A percentile compares a stretch with the other conserved stretches of the same genome.
Conservation (phyloP, 2,797 vertebrate genomes). For the Oryzias dopingdopingensis region DNA sequence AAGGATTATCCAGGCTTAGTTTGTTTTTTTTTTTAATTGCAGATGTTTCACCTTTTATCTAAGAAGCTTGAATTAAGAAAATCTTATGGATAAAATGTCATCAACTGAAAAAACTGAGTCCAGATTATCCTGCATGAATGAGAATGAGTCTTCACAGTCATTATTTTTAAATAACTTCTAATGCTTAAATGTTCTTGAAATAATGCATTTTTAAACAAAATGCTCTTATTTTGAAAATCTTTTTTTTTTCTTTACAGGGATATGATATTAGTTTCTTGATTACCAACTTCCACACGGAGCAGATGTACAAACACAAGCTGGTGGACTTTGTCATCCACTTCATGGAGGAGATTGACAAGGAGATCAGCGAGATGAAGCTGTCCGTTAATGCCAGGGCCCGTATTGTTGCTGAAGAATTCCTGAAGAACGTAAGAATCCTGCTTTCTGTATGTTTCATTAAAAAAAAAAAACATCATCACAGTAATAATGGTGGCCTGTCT, state of each 20-base stretch:
- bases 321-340: constrained; percentile 98
- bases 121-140: too few relatives aligned
- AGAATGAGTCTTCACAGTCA: too few relatives aligned
- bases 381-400: constrained; percentile 94
- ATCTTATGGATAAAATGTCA: too few relatives aligned
- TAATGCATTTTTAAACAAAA: background rate
- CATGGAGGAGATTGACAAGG: constrained; percentile 99
- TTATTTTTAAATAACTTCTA: too few relatives aligned
- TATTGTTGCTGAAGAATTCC: constrained; percentile 96
- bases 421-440: constrained; percentile 87
- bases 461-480: background rate
- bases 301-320: constrained; percentile 99
- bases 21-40: too few relatives aligned
- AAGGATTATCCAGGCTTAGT: too few relatives aligned
- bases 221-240: background rate
- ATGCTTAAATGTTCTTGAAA: too few relatives aligned
- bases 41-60: too few relatives aligned
- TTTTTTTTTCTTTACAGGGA: constrained; percentile 73
- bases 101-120: too few relatives aligned
- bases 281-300: constrained; percentile 98
- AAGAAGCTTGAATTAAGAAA: too few relatives aligned
- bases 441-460: too few relatives aligned
- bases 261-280: constrained; percentile 99
- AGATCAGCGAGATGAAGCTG: constrained; percentile 98
- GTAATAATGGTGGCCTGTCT: constrained; percentile 1